Percentiles rank a stretch among this genome's conserved stretches.
These are phyloP conservation scores for Patella ulyssiponensis DNA, from an alignment of 2,888 invertebrate species.

Conservation along the genomic window DNA sequence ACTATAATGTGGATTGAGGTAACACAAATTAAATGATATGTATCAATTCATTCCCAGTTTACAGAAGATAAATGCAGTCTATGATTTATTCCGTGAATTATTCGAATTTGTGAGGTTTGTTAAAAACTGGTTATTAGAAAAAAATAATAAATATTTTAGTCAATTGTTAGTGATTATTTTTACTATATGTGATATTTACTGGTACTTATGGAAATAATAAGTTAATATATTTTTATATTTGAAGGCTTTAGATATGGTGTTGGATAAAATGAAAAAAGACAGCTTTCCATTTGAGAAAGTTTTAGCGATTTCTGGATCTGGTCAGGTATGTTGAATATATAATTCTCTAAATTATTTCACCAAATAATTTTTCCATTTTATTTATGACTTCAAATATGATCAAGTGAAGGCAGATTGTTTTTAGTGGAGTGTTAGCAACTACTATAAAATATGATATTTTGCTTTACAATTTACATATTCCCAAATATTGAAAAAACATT, in stretches of 20 bases:
- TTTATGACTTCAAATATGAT: not conserved
- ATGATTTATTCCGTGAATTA: not conserved
- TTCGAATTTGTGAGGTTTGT: too few species aligned
- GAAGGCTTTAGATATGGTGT: conserved; percentile 89
- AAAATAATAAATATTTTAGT: not conserved
- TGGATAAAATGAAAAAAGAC: conserved; percentile 85
- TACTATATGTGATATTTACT: not conserved
- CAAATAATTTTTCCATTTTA: not conserved
- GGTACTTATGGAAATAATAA: not conserved
- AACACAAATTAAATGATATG: conserved; percentile 9
- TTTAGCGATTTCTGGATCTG: conserved; percentile 90
- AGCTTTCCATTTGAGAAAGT: conserved; percentile 88
- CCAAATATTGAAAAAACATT: too few species aligned
- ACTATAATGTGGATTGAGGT: conserved; percentile 91
- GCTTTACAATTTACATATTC: too few species aligned
- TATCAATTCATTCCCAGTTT: not conserved
- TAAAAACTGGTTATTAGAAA: too few species aligned
- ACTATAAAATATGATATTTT: too few species aligned
- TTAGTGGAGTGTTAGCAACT: too few species aligned
- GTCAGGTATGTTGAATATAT: conserved; percentile 79
- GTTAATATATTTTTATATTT: conserved; percentile 13
- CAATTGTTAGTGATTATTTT: not conserved
- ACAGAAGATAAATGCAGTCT: not conserved
- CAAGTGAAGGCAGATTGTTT: not conserved
- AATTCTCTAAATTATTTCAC: not conserved